Evolutionary conservation across 2,888 invertebrate species (phyloP).

Genomic region (Halictus ligatus): DNA sequence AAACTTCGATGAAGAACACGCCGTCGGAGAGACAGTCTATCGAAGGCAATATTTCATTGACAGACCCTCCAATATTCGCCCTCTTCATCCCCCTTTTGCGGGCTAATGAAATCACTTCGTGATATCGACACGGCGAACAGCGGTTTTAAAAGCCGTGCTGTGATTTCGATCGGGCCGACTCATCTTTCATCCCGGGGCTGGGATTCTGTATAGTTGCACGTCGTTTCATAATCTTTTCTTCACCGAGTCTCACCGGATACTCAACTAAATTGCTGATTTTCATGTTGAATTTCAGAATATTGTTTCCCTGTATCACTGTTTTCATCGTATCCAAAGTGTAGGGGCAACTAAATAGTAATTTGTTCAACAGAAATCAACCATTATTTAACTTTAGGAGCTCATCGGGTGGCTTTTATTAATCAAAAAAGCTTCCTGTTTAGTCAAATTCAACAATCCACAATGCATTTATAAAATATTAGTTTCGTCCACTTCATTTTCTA

Average conservation of each 20-base stretch:
- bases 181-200: neutral
- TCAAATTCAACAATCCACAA: no score
- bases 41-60: slow-evolving; percentile 1
- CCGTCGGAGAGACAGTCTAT: slow-evolving; percentile 6
- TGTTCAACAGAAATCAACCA: no score
- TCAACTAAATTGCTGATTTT: neutral
- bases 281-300: neutral
- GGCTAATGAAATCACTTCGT: neutral
- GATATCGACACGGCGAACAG: neutral
- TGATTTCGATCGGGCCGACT: neutral
- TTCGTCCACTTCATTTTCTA: no score
- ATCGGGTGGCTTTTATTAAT: no score
- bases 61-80: neutral
- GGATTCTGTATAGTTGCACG: neutral
- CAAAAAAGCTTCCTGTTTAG: no score
- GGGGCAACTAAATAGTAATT: no score
- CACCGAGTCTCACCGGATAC: neutral
- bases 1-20: slow-evolving; percentile 15
- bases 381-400: no score
- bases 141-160: neutral
- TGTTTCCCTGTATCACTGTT: neutral
- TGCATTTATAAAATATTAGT: no score
- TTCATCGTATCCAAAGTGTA: no score
- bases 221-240: neutral
- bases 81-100: neutral